Conservation (phyloP, 2,888 invertebrate species). For the Cartodere bifasciata region DNA sequence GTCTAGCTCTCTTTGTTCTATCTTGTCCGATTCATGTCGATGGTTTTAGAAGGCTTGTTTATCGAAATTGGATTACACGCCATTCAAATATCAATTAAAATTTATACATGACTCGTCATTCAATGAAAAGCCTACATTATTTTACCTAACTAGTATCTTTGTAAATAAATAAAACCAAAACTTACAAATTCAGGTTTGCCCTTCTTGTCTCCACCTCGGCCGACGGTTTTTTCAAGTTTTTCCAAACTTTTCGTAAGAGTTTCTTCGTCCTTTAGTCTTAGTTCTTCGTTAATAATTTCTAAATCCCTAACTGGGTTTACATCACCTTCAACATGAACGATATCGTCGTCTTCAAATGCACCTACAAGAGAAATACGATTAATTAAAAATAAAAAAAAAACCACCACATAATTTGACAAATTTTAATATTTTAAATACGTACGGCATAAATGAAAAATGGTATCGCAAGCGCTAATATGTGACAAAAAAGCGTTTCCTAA, state of each 20-base stretch:
- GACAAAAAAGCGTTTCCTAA: constrained; percentile 97
- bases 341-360: constrained; percentile 95
- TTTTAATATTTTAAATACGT: constrained; percentile 37
- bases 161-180: constrained; percentile 20
- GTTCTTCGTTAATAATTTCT: constrained; percentile 91
- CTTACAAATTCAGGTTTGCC: constrained; percentile 89
- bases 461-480: constrained; percentile 97
- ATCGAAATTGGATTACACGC: too few relatives aligned
- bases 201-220: constrained; percentile 85
- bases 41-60: too few relatives aligned
- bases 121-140: too few relatives aligned
- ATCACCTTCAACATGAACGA: constrained; percentile 97
- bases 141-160: too few relatives aligned
- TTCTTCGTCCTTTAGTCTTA: constrained; percentile 90
- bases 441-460: constrained; percentile 94
- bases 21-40: too few relatives aligned
- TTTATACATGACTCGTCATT: too few relatives aligned
- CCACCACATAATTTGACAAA: background rate
- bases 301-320: constrained; percentile 95
- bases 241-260: constrained; percentile 71
- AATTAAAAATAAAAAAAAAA: constrained; percentile 2
- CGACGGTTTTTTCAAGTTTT: constrained; percentile 71
- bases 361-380: constrained; percentile 42
- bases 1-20: too few relatives aligned
- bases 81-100: too few relatives aligned